Base-by-base conservation (phyloP, 2,888 invertebrate genomes). In the Drosophila meridionalis region DNA sequence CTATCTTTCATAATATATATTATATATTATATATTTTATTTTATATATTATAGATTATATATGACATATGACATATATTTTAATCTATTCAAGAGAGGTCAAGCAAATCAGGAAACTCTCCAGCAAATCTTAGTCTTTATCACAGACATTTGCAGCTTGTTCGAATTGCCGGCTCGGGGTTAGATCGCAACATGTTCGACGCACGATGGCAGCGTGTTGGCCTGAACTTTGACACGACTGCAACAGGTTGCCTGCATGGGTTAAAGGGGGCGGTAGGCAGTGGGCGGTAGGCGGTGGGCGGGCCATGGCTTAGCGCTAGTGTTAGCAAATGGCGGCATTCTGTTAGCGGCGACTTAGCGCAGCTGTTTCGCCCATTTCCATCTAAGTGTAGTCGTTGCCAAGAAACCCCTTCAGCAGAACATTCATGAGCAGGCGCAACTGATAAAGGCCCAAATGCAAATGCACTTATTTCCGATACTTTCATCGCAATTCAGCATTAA, bases 201-300 rank as follows among this genome's bases (percentile, higher is more conserved):
- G 40, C 56, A 50, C 9, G 8, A 34, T 30, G 28, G 50, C 55
- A 42, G 34, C 63, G 30, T 36, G 70, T 76, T 70, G 69, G 55
- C 38, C 34, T 74, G 64, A 75, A 75, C 74, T 75, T 12, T 75
- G 74, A 75, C 75, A 76, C 71, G 66, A 76, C 59, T 76, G 69
- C 75, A 76, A 76, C 75, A 76, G 75, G 75, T 76, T 76, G 76
- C 66, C 48, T 56, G 42, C 43, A 43, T 3, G 43, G 11, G 7
- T n/a, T n/a, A 9, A 20, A 20, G 20, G 20, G 20, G 20, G 42
- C 63, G 30, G 12, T 20, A 3, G 36, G 36, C 38, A 12, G 38
- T 3, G 11, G 20, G 42, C 63, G 30, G 12, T 20, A 3, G 36
- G 36, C 38, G 38, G 38, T 3, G 11, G 38, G 12, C 38, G 20